Conservation (phyloP, 2,797 vertebrate genomes). For the Myotis findleyi region DNA sequence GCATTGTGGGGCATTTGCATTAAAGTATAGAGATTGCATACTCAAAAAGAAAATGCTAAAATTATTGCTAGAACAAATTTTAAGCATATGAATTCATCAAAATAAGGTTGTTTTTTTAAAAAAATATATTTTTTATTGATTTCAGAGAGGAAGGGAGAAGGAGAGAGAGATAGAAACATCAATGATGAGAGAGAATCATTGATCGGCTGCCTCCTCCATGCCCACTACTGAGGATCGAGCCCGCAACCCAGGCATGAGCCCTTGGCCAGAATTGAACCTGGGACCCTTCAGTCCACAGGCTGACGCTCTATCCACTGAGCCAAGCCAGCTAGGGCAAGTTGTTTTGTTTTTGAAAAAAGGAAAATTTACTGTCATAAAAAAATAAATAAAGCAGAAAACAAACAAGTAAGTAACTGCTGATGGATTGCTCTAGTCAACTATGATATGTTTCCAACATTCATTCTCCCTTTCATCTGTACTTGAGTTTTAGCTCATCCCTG, state of each 20-base stretch:
- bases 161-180: no score
- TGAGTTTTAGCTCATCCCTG: not conserved
- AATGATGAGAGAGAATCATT: no score
- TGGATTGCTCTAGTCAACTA: not conserved
- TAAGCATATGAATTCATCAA: not conserved
- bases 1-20: not conserved
- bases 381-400: not conserved
- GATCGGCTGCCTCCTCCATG: no score
- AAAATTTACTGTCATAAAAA: not conserved
- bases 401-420: not conserved
- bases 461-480: not conserved
- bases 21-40: not conserved
- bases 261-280: no score
- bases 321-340: not conserved
- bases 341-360: slow-evolving; percentile 43
- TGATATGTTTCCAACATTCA: not conserved
- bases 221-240: no score
- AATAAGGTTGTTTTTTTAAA: slow-evolving; percentile 40
- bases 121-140: not conserved
- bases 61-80: slow-evolving; percentile 6
- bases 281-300: no score
- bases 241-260: no score
- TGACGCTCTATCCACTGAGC: no score
- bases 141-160: no score
- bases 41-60: not conserved